phyloP scores from a whole-genome alignment of 2,797 vertebrate genomes.

The Melanotaenia parkinsoni region DNA sequence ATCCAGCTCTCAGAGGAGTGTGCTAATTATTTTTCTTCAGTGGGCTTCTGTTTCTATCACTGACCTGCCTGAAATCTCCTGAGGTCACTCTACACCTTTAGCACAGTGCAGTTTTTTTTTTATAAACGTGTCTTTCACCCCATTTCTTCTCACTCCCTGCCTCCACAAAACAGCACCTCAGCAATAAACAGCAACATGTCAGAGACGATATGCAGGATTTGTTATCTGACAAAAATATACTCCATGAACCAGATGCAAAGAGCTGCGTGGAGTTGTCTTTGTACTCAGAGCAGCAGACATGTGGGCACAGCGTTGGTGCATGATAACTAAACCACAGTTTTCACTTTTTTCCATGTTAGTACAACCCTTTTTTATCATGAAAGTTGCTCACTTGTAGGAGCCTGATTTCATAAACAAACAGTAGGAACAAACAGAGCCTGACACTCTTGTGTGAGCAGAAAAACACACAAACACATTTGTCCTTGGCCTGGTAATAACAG shows the following conservation, averaged over 20 bases:
- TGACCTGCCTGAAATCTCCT: constrained; percentile 58
- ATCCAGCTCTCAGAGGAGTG: constrained; percentile 42
- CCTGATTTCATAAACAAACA: constrained; percentile 21
- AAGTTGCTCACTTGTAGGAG: constrained; percentile 17
- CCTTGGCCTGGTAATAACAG: constrained; percentile 31
- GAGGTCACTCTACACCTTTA: constrained; percentile 47
- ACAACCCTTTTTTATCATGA: constrained; percentile 27
- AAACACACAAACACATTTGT: constrained; percentile 47
- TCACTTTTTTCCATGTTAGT: constrained; percentile 15
- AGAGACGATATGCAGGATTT: constrained; percentile 36
- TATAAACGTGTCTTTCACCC: constrained; percentile 51
- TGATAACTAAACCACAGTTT: constrained; percentile 19
- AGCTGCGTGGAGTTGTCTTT: constrained; percentile 20
- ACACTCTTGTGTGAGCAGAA: constrained; percentile 23
- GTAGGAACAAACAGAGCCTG: constrained; percentile 19
- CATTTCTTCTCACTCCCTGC: constrained; percentile 19
- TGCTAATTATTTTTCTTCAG: constrained; percentile 65
- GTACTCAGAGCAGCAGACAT: constrained; percentile 11
- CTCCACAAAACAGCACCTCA: constrained; percentile 21
- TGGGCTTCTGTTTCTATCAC: constrained; percentile 51
- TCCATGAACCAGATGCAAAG: constrained; percentile 14
- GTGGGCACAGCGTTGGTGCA: constrained; percentile 1
- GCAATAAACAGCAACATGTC: constrained; percentile 11
- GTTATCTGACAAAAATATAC: constrained; percentile 24
- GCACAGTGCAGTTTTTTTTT: constrained; percentile 38